Evolutionary conservation across 2,797 vertebrate species (phyloP).

Genomic region (Cirrhinus mrigala): DNA sequence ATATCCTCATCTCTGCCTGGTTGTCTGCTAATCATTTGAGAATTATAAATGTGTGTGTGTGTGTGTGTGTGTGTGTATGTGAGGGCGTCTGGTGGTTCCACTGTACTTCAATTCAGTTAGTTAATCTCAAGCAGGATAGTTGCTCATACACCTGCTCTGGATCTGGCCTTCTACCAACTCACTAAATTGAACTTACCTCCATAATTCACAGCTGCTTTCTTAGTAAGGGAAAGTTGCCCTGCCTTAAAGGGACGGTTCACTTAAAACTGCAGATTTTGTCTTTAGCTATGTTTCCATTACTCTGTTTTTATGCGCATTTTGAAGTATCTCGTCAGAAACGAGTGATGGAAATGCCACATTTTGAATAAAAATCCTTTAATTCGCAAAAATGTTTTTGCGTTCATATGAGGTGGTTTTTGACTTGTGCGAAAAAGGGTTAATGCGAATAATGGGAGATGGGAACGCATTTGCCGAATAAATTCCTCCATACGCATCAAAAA

Average conservation of each 20-base stretch:
- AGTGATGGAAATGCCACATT: too few relatives aligned
- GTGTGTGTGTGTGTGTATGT: constrained; percentile 4
- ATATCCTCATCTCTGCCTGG: constrained; percentile 20
- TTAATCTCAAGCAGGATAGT: constrained; percentile 69
- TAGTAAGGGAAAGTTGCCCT: constrained; percentile 20
- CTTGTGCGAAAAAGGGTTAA: too few relatives aligned
- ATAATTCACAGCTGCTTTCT: constrained; percentile 72
- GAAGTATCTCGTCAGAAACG: too few relatives aligned
- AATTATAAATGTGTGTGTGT: constrained; percentile 31
- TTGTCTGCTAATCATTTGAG: constrained; percentile 43
- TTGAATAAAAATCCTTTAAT: too few relatives aligned
- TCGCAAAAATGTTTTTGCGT: too few relatives aligned
- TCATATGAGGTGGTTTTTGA: too few relatives aligned
- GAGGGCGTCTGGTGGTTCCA: constrained; percentile 35
- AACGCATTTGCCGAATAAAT: too few relatives aligned
- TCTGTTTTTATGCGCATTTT: too few relatives aligned
- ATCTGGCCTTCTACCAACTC: constrained; percentile 68
- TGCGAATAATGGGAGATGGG: too few relatives aligned
- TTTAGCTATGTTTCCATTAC: not conserved
- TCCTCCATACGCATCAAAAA: too few relatives aligned
- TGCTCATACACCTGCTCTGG: constrained; percentile 67
- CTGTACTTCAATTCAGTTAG: constrained; percentile 70
- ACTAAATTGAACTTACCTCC: constrained; percentile 57
- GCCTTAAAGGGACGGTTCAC: constrained; percentile 7
- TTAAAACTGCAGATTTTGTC: not conserved